These are phyloP conservation scores for Mormyrus iriodes DNA, from an alignment of 2,113 vertebrate species.

Conservation along the genomic window DNA sequence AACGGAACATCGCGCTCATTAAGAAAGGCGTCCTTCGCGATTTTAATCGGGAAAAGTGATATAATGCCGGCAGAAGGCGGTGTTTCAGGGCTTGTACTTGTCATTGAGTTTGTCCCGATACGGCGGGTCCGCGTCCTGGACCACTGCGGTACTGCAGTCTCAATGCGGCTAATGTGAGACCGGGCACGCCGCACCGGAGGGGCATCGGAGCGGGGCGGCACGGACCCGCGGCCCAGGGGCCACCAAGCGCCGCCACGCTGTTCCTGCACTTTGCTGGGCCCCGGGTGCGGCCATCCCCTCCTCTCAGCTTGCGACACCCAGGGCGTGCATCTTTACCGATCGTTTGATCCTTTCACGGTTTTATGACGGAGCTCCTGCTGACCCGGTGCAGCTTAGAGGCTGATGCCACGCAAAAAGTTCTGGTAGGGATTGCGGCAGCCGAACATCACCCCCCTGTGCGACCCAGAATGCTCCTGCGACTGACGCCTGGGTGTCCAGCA, in stretches of 20 bases:
- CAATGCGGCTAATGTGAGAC: slow-evolving; percentile 41
- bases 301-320: not conserved
- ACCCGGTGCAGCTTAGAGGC: not conserved
- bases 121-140: not conserved
- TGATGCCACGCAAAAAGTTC: not conserved
- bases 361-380: not conserved
- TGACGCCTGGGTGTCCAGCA: not conserved
- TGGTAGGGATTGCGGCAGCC: not conserved
- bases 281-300: not conserved
- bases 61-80: not conserved
- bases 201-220: slow-evolving; percentile 22
- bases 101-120: not conserved
- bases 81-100: not conserved
- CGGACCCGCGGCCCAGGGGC: slow-evolving; percentile 26
- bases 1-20: not conserved
- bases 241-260: no score
- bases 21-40: not conserved
- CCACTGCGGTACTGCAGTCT: slow-evolving; percentile 36
- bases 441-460: not conserved
- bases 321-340: not conserved
- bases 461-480: not conserved
- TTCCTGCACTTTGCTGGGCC: no score
- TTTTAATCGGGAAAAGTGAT: not conserved
- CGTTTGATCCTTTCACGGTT: not conserved
- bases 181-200: slow-evolving; percentile 27